These are phyloP conservation scores for Linnaemya tessellans DNA, from an alignment of 2,888 invertebrate genomes.

Conservation along the genomic window DNA sequence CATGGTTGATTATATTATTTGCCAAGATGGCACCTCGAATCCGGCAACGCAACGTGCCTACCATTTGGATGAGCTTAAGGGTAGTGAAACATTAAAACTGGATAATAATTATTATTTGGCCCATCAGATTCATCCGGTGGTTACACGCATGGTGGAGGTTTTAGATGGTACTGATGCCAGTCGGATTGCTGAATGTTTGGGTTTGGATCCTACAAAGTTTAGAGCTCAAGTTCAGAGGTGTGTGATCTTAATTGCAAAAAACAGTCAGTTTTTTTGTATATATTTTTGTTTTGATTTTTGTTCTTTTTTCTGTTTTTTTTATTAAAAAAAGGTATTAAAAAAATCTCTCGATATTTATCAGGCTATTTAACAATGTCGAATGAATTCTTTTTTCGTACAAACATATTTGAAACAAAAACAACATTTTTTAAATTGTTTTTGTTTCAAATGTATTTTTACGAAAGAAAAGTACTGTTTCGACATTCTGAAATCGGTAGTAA, in stretches of 20 bases:
- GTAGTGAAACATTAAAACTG: constrained; percentile 87
- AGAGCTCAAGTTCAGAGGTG: constrained; percentile 82
- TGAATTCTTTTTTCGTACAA: too few relatives aligned
- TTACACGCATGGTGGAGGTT: constrained; percentile 96
- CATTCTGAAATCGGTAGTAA: too few relatives aligned
- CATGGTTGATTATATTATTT: constrained; percentile 97
- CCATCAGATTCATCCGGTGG: constrained; percentile 98
- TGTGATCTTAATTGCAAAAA: constrained; percentile 34
- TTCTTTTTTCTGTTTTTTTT: too few relatives aligned
- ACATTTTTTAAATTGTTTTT: too few relatives aligned
- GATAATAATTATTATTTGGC: constrained; percentile 96
- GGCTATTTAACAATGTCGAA: too few relatives aligned
- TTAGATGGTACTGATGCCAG: constrained; percentile 96
- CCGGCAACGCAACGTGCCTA: constrained; percentile 96
- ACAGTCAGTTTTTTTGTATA: background rate
- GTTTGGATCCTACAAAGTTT: constrained; percentile 86
- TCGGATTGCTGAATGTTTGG: constrained; percentile 94
- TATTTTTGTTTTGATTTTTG: too few relatives aligned
- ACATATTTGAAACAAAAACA: too few relatives aligned
- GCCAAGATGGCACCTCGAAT: constrained; percentile 92
- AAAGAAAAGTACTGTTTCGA: too few relatives aligned
- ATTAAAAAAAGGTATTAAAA: too few relatives aligned
- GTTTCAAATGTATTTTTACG: too few relatives aligned
- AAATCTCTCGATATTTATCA: too few relatives aligned
- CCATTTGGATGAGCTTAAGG: constrained; percentile 94